phyloP scores from a whole-genome alignment of 1,140 invertebrate genomes.

The Pachyrhynchus sulphureomaculatus region DNA sequence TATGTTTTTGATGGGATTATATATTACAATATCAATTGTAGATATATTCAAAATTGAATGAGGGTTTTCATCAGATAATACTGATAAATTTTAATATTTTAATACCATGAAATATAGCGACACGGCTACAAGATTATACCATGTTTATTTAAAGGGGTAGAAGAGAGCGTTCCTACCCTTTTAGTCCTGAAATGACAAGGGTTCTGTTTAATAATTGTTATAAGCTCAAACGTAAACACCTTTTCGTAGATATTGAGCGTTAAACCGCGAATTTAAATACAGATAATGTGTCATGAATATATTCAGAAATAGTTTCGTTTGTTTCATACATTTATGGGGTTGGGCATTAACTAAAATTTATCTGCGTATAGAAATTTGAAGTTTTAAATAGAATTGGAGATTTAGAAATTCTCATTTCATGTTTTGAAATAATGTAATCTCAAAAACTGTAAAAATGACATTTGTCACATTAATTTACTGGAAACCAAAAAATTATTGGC shows the following conservation, averaged over 20 bases:
- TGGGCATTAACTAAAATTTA: no score
- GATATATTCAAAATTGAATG: not conserved
- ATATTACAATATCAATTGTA: no score
- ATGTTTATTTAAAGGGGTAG: slow-evolving; percentile 32
- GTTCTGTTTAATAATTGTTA: slow-evolving; percentile 30
- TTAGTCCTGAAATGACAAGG: slow-evolving; percentile 22
- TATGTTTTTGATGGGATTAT: no score
- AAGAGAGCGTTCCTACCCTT: slow-evolving; percentile 18
- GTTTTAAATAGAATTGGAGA: no score
- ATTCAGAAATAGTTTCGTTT: no score
- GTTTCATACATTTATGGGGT: no score
- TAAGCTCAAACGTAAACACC: slow-evolving; percentile 34
- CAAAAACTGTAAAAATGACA: no score
- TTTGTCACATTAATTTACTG: no score
- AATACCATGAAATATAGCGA: slow-evolving; percentile 34
- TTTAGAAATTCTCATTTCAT: no score
- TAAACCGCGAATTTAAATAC: slow-evolving; percentile 23
- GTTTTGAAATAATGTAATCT: no score
- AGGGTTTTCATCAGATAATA: not conserved
- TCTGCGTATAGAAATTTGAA: no score
- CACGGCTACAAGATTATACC: slow-evolving; percentile 24
- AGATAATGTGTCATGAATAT: slow-evolving; percentile 3
- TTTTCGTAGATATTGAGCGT: slow-evolving; percentile 6
- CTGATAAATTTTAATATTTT: slow-evolving; percentile 33
- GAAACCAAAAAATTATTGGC: no score